Conservation (phyloP, 2,888 invertebrate genomes). For the Fabriciana adippe region DNA sequence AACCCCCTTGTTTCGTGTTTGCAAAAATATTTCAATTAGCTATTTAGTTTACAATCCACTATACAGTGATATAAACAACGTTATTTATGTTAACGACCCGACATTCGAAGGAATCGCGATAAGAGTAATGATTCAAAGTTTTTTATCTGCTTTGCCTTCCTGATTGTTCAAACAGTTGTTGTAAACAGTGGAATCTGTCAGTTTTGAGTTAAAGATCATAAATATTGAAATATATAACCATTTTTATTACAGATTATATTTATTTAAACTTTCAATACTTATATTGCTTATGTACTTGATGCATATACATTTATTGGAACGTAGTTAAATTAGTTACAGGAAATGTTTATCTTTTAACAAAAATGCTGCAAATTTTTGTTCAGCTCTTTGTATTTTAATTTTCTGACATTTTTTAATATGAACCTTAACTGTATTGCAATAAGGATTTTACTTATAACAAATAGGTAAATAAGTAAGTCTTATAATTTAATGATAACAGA, state of each 20-base stretch:
- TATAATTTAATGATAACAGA: too few species aligned
- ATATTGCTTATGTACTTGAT: background rate
- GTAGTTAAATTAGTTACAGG: too few species aligned
- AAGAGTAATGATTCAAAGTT: conserved; percentile 69
- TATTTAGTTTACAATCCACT: background rate
- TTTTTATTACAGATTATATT: background rate
- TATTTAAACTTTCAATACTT: background rate
- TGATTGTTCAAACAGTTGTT: conserved; percentile 63
- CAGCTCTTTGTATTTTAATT: too few species aligned
- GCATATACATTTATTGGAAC: background rate
- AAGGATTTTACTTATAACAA: too few species aligned
- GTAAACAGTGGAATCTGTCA: conserved; percentile 8
- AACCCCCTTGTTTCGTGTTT: conserved; percentile 18
- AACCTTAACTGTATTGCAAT: too few species aligned
- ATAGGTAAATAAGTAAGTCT: too few species aligned
- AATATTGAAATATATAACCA: background rate
- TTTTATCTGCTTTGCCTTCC: conserved; percentile 67
- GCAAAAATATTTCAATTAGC: background rate
- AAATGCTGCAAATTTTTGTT: too few species aligned
- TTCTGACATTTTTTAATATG: too few species aligned
- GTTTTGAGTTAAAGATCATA: conserved; percentile 3
- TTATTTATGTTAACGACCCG: conserved; percentile 34
- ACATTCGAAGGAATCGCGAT: conserved; percentile 61
- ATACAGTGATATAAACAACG: conserved; percentile 21
- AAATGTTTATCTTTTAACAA: too few species aligned